phyloP scores from a whole-genome alignment of 2,113 vertebrate species.

The Spermophilus dauricus region DNA sequence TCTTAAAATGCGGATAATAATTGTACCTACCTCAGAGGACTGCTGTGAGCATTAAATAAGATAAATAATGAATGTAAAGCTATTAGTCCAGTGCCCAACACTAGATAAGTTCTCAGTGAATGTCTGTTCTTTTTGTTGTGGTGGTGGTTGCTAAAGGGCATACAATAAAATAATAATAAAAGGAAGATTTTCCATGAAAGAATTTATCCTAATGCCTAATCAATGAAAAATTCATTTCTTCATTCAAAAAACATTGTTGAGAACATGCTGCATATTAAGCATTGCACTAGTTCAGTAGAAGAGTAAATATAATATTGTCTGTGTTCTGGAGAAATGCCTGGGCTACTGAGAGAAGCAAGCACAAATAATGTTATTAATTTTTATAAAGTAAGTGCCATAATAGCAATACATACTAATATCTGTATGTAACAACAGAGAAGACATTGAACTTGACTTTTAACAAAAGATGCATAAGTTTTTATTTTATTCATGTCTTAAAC shows the following conservation, averaged over 20 bases:
- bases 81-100: slow-evolving; percentile 38
- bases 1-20: slow-evolving; percentile 21
- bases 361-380: neutral
- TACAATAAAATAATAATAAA: slow-evolving; percentile 63
- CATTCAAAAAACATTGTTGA: slow-evolving; percentile 43
- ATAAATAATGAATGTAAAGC: slow-evolving; percentile 71
- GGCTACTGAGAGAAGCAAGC: neutral
- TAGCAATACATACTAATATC: neutral
- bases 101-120: slow-evolving; percentile 49
- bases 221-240: slow-evolving; percentile 62
- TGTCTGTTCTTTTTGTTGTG: slow-evolving; percentile 28
- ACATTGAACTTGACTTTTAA: neutral
- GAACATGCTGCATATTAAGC: neutral
- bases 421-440: neutral
- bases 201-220: slow-evolving; percentile 70
- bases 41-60: slow-evolving; percentile 57
- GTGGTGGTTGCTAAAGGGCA: slow-evolving; percentile 44
- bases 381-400: neutral
- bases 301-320: neutral
- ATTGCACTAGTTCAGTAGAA: neutral
- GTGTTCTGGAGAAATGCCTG: neutral
- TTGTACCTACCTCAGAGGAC: slow-evolving; percentile 12
- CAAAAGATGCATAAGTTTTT: neutral
- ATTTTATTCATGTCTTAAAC: neutral
- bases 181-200: neutral